Base-by-base conservation (phyloP, 2,888 invertebrate genomes). In the Trichopoda pennipes region DNA sequence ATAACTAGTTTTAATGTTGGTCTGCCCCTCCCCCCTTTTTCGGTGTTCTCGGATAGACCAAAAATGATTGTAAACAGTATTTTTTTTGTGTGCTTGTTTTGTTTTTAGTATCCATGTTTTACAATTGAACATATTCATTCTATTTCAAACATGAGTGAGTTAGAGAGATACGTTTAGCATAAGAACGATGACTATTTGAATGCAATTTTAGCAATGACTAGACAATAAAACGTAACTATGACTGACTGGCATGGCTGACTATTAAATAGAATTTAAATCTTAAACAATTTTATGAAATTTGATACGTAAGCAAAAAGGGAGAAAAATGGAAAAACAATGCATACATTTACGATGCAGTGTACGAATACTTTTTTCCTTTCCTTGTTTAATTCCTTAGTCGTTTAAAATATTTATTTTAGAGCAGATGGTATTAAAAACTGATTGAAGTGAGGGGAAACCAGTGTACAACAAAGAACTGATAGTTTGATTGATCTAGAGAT, bases 191-290 rank as follows among this genome's bases (percentile, higher is more conserved):
- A 49, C 55, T 68, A 32, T 68, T 68, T 44, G 53, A 77, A 70
- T 77, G 63, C 69, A 77, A 55, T 69, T 77, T 77, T 38, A 77
- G 69, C 69, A 70, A 70, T 38, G 56, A 64, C 77, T 55, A 64
- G 63, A 70, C 70, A 77, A 64, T 77, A 70, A 58, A 42, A 16
- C 28, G 9, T n/a, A n/a, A 21, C n/a, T 17, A 19, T 70, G 28
- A 44, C 10, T 17, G 56, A 56, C 55, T 56, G 68, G 49, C n/a
- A 35, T 70, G 77, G 42, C 42, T 78, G 73, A 56, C 51, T 81
- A 66, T 79, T 82, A 82, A 82, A 79, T 75, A 66, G 75, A 82
- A 79, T 79, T 79, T 79, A 82, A 82, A 75, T 72, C 72, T 75
- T 75, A 42, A 75, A 72, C 79, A 73, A 32, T 77, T 73, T 81